These are phyloP conservation scores for Dysdera silvatica DNA, from an alignment of 1,140 invertebrate species.

Conservation along the genomic window DNA sequence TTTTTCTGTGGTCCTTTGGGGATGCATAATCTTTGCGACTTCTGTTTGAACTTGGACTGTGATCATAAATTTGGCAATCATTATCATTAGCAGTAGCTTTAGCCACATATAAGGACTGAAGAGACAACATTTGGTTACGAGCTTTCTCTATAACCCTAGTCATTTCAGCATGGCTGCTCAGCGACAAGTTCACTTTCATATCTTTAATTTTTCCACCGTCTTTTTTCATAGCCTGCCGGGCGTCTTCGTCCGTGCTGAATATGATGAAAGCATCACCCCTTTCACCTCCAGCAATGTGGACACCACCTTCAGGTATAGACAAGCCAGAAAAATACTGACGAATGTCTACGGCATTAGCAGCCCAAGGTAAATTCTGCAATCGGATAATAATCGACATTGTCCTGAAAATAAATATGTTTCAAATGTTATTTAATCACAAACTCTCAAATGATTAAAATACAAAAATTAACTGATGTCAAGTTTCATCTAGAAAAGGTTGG, in stretches of 20 bases:
- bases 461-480: no score
- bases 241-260: conserved; percentile 96
- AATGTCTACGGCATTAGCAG: conserved; percentile 92
- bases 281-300: conserved; percentile 96
- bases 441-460: no score
- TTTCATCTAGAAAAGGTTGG: no score
- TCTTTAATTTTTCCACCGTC: conserved; percentile 83
- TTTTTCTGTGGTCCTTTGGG: conserved; percentile 22
- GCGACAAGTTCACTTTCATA: conserved; percentile 72
- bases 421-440: no score
- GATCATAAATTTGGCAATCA: neutral
- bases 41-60: neutral
- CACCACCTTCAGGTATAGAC: conserved; percentile 92
- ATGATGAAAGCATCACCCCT: conserved; percentile 97
- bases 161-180: conserved; percentile 93
- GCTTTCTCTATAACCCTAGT: conserved; percentile 59
- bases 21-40: neutral
- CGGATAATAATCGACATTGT: conserved; percentile 99
- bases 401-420: no score
- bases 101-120: no score
- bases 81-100: neutral
- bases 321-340: conserved; percentile 90
- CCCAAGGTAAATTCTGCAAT: conserved; percentile 93
- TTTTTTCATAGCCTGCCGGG: conserved; percentile 84
- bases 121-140: conserved; percentile 34